These are phyloP conservation scores for Hesperophylax magnus DNA, from an alignment of 1,140 invertebrate species.

Conservation along the genomic window DNA sequence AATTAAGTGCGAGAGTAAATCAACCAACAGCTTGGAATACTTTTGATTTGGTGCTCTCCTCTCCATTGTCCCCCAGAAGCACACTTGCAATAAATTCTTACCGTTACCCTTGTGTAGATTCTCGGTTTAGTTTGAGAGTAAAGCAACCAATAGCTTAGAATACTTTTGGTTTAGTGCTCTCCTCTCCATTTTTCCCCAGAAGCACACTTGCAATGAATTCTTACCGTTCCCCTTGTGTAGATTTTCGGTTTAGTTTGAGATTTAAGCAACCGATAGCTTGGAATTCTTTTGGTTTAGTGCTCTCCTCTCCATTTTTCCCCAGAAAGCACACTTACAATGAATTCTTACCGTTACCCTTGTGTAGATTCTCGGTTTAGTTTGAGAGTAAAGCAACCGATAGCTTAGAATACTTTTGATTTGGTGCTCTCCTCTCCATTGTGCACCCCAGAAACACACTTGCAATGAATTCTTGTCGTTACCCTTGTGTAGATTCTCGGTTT, in stretches of 20 bases:
- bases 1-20: constrained; percentile 9
- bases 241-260: no score
- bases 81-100: no score
- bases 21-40: constrained; percentile 42
- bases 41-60: background rate
- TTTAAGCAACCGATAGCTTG: constrained; percentile 41
- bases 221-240: no score
- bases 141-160: constrained; percentile 42
- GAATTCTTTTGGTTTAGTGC: background rate
- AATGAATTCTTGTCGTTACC: no score
- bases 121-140: no score
- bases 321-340: no score
- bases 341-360: no score
- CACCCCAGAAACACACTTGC: background rate
- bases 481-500: no score
- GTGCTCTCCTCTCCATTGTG: background rate
- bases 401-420: constrained; percentile 18
- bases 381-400: constrained; percentile 34
- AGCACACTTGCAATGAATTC: no score
- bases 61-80: background rate
- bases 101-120: no score
- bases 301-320: background rate
- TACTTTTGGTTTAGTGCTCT: background rate
- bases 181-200: background rate
- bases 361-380: no score